A percentile compares a stretch with the other conserved stretches of the same genome.
Evolutionary conservation across 2,113 vertebrate species (phyloP).

Genomic region (Buteo buteo): DNA sequence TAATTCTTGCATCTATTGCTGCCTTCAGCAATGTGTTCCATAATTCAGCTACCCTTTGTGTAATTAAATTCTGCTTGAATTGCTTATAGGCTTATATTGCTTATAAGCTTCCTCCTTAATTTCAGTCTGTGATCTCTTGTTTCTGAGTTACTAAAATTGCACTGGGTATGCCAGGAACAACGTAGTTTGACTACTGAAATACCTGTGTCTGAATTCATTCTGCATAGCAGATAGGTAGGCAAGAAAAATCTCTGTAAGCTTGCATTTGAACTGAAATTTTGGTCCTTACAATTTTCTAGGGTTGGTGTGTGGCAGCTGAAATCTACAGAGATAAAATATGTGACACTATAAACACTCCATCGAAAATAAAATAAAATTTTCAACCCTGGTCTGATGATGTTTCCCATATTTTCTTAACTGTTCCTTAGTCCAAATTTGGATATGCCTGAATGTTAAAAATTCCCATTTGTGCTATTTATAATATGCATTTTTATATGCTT

Average conservation of each 20-base stretch:
- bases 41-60: conserved; percentile 64
- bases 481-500: background rate
- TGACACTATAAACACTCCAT: conserved; percentile 37
- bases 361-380: background rate
- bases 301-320: conserved; percentile 22
- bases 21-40: conserved; percentile 66
- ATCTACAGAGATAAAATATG: conserved; percentile 42
- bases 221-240: background rate
- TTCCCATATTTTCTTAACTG: conserved; percentile 45
- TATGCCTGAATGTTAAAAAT: conserved; percentile 37
- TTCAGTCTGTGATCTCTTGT: conserved; percentile 36
- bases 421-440: conserved; percentile 50
- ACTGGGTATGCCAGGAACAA: background rate
- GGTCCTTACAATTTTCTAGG: conserved; percentile 38
- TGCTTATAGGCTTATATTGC: conserved; percentile 62
- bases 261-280: conserved; percentile 26
- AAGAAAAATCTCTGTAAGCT: conserved; percentile 30
- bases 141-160: conserved; percentile 56
- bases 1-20: conserved; percentile 69
- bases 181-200: conserved; percentile 19
- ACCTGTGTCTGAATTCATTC: conserved; percentile 34
- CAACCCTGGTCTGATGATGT: background rate
- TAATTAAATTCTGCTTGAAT: conserved; percentile 75
- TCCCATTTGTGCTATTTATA: conserved; percentile 61
- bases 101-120: conserved; percentile 51